These are phyloP conservation scores for Leucophora obtusa DNA, from an alignment of 2,888 invertebrate genomes.

Conservation along the genomic window DNA sequence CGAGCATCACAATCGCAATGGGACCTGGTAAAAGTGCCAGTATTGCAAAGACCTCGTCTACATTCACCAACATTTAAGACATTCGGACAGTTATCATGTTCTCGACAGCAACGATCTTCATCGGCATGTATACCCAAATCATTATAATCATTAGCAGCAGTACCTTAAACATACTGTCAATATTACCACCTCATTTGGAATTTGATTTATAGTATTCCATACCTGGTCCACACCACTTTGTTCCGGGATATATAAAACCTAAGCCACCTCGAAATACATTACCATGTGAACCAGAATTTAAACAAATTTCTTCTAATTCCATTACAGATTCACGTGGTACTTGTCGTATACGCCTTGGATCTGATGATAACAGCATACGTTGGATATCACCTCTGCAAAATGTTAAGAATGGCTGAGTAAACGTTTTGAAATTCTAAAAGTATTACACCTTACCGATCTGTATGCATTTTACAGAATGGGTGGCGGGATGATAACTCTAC, in stretches of 20 bases:
- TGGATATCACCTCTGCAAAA: slow-evolving; percentile 81
- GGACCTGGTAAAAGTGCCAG: slow-evolving; percentile 84
- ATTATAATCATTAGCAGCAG: slow-evolving; percentile 81
- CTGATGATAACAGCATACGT: slow-evolving; percentile 81
- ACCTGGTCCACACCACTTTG: slow-evolving; percentile 89
- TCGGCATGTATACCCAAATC: slow-evolving; percentile 83
- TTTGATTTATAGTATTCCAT: background rate
- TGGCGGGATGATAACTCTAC: slow-evolving; percentile 82
- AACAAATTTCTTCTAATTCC: slow-evolving; percentile 82
- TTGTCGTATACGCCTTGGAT: slow-evolving; percentile 81
- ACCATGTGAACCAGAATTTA: slow-evolving; percentile 75
- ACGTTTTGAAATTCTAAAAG: background rate
- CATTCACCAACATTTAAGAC: slow-evolving; percentile 82
- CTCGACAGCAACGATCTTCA: slow-evolving; percentile 86
- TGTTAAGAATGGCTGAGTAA: background rate
- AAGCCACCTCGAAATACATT: slow-evolving; percentile 77
- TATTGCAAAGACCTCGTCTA: slow-evolving; percentile 83
- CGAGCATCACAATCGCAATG: slow-evolving; percentile 87
- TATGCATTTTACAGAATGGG: slow-evolving; percentile 82
- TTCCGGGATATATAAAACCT: slow-evolving; percentile 84
- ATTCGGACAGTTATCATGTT: slow-evolving; percentile 85
- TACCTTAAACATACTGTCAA: slow-evolving; percentile 74
- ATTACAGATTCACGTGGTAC: slow-evolving; percentile 82
- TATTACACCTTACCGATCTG: slow-evolving; percentile 79
- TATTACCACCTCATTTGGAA: too few relatives aligned